phyloP scores from a whole-genome alignment of 2,113 vertebrate genomes.

The Lathamus discolor region DNA sequence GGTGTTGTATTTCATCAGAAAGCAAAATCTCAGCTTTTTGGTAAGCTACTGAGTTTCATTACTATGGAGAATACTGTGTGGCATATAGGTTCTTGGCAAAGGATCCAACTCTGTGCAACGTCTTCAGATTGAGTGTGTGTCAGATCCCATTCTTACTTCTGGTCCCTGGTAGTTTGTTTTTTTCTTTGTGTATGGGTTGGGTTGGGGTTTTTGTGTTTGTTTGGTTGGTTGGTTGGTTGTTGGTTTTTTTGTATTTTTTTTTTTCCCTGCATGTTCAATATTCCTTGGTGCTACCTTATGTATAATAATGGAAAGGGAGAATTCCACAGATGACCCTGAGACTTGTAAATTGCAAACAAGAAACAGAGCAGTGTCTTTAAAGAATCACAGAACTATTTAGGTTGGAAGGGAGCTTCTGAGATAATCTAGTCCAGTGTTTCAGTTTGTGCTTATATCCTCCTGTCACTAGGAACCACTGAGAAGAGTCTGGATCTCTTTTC shows the following conservation, averaged over 20 bases:
- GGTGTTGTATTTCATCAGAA: not conserved
- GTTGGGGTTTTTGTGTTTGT: too few relatives aligned
- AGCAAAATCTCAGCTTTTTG: not conserved
- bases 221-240: not conserved
- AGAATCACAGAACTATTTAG: not conserved
- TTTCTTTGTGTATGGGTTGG: not conserved
- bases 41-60: not conserved
- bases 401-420: not conserved
- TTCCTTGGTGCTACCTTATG: not conserved
- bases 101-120: not conserved
- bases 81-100: not conserved
- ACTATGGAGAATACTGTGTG: not conserved
- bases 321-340: not conserved
- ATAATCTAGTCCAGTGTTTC: not conserved
- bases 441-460: not conserved
- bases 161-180: not conserved
- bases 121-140: not conserved
- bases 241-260: not conserved
- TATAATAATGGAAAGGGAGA: not conserved
- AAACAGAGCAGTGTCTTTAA: not conserved
- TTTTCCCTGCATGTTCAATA: not conserved
- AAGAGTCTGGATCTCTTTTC: not conserved
- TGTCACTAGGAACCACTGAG: not conserved
- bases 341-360: not conserved
- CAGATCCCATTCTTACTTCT: not conserved